Conservation (phyloP, 2,113 vertebrate genomes). For the Gymnogyps californianus region DNA sequence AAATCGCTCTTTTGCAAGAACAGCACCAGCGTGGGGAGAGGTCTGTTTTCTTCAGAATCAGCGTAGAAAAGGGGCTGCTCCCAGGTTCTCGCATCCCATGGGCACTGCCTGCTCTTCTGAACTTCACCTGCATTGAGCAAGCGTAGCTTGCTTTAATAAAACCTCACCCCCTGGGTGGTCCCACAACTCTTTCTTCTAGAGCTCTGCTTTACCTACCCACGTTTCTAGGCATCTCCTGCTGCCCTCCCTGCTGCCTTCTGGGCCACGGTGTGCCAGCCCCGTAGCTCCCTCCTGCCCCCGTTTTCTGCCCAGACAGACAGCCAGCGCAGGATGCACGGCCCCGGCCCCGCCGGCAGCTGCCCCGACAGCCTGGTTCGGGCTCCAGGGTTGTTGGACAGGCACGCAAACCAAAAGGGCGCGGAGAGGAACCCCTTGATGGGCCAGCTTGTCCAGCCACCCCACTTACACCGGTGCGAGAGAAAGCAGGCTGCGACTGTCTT, state of each 20-base stretch:
- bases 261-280: background rate
- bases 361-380: background rate
- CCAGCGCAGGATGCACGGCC: background rate
- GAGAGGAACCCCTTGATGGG: background rate
- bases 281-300: background rate
- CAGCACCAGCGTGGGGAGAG: fast-evolving
- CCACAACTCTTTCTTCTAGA: background rate
- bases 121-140: background rate
- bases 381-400: fast-evolving
- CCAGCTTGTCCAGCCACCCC: background rate
- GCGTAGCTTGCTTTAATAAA: background rate
- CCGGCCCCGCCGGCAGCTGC: background rate
- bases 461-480: background rate
- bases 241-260: background rate
- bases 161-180: background rate
- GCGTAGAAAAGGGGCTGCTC: background rate
- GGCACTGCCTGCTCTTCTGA: background rate
- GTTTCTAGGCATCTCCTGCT: background rate
- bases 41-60: background rate
- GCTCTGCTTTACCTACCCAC: background rate
- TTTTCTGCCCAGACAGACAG: background rate
- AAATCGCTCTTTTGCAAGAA: background rate
- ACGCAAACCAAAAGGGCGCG: background rate
- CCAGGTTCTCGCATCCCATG: background rate
- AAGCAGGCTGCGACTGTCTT: background rate